A percentile compares a stretch with the other conserved stretches of the same genome.
phyloP scores from a whole-genome alignment of 2,888 invertebrate species.

The Acleris cristana region DNA sequence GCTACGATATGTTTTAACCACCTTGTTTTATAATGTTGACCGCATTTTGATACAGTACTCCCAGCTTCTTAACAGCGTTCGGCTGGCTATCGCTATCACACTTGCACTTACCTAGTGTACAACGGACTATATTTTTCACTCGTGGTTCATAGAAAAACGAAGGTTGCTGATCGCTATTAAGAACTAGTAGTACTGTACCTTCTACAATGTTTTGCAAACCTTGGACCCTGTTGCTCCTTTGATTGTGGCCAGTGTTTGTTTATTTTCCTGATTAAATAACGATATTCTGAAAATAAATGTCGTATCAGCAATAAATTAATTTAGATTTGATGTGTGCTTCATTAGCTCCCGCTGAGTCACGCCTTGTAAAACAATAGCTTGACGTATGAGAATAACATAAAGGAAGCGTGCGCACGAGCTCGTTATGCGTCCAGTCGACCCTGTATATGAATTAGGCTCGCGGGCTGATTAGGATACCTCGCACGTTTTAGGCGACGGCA shows the following conservation, averaged over 20 bases:
- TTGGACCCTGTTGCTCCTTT: too few species aligned
- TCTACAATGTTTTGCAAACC: too few species aligned
- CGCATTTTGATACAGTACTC: too few species aligned
- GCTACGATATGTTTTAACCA: too few species aligned
- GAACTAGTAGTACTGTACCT: too few species aligned
- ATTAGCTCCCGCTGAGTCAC: constrained; percentile 66
- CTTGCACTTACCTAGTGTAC: too few species aligned
- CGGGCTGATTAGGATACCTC: constrained; percentile 24
- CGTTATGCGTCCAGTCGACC: constrained; percentile 39
- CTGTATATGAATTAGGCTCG: constrained; percentile 19
- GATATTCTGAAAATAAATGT: constrained; percentile 1
- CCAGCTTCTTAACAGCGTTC: too few species aligned
- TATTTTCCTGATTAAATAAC: neutral
- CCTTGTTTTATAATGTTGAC: too few species aligned
- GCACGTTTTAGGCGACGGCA: constrained; percentile 23
- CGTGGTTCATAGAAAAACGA: too few species aligned
- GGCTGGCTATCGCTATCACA: too few species aligned
- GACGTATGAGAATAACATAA: constrained; percentile 62
- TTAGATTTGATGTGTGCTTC: constrained; percentile 52
- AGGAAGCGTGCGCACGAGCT: constrained; percentile 66
- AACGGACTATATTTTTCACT: too few species aligned
- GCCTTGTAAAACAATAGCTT: constrained; percentile 68
- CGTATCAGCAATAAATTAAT: constrained; percentile 56
- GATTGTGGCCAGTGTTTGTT: neutral
- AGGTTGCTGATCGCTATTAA: too few species aligned